Conservation (phyloP, 2,888 invertebrate genomes). For the Iselma pallidipennis region DNA sequence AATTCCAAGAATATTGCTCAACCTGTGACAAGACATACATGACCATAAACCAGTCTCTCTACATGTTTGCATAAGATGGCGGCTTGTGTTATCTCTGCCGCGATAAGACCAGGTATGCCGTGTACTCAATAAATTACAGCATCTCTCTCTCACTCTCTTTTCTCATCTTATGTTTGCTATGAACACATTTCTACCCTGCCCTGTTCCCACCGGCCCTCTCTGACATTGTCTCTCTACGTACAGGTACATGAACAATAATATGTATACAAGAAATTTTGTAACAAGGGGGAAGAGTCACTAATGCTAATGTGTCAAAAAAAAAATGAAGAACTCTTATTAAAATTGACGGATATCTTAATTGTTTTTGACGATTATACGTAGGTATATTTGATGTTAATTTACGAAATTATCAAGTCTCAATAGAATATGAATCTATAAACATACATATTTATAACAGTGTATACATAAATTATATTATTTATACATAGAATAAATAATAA, state of each 20-base stretch:
- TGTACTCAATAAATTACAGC: constrained; percentile 51
- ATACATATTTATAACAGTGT: background rate
- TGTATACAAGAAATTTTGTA: constrained; percentile 16
- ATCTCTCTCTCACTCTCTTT: constrained; percentile 34
- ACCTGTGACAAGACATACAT: constrained; percentile 44
- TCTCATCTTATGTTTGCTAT: constrained; percentile 43
- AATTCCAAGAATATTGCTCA: constrained; percentile 46
- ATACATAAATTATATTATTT: constrained; percentile 2
- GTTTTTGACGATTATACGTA: background rate
- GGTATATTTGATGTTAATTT: constrained; percentile 1
- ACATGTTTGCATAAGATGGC: constrained; percentile 51
- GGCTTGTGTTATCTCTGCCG: constrained; percentile 50
- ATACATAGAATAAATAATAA: constrained; percentile 4
- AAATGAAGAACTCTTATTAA: too few relatives aligned
- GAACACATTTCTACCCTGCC: constrained; percentile 27
- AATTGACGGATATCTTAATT: background rate
- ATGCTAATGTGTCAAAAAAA: too few relatives aligned
- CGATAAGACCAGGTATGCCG: constrained; percentile 52
- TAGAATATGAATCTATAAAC: background rate
- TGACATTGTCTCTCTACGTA: constrained; percentile 5
- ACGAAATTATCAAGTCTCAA: background rate
- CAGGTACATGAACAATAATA: too few relatives aligned
- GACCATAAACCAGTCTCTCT: constrained; percentile 49
- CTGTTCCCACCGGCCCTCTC: constrained; percentile 7
- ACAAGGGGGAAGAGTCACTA: too few relatives aligned